A percentile compares a stretch with the other conserved stretches of the same genome.
phyloP scores from a whole-genome alignment of 2,113 vertebrate species.

The Psammodynastes pulverulentus region DNA sequence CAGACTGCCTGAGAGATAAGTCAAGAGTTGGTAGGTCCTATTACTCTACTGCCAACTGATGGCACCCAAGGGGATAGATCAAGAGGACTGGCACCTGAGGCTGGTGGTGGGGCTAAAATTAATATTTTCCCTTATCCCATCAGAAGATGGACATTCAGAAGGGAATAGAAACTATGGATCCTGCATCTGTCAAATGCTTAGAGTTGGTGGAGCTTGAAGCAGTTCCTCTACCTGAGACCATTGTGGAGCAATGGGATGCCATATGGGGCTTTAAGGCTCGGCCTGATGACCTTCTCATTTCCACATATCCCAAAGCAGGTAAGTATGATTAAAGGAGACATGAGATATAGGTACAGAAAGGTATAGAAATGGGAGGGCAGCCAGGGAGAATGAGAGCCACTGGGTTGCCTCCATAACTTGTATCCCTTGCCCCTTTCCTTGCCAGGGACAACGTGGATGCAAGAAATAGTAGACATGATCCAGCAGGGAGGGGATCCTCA shows the following conservation, averaged over 20 bases:
- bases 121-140: background rate
- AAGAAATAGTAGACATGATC: conserved; percentile 80
- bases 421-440: conserved; percentile 35
- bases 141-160: background rate
- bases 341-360: conserved; percentile 33
- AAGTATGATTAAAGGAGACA: background rate
- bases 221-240: conserved; percentile 65
- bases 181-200: background rate
- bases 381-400: background rate
- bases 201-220: conserved; percentile 59
- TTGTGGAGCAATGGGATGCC: conserved; percentile 66
- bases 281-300: conserved; percentile 74
- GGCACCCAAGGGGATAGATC: background rate
- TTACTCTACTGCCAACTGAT: background rate
- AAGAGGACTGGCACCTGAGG: background rate
- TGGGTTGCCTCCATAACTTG: conserved; percentile 55
- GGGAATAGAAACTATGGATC: background rate
- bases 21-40: background rate
- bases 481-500: conserved; percentile 61
- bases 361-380: background rate
- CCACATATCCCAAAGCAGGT: conserved; percentile 79
- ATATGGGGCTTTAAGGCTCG: conserved; percentile 70
- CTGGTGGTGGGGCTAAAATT: background rate
- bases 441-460: conserved; percentile 79
- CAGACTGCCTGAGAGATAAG: background rate